phyloP scores from a whole-genome alignment of 2,888 invertebrate species.

The Drosophila meridiana region DNA sequence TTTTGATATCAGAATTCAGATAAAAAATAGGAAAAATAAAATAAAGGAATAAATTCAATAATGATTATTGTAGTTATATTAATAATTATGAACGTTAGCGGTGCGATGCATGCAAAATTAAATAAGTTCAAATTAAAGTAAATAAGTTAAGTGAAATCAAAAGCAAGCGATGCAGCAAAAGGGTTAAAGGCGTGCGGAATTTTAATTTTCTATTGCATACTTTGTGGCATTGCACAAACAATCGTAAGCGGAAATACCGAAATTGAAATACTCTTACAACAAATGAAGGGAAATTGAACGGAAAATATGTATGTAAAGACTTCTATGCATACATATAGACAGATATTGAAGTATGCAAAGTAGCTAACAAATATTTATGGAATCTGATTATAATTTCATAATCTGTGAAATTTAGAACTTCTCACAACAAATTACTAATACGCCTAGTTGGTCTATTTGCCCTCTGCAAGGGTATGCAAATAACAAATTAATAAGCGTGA shows the following conservation, averaged over 20 bases:
- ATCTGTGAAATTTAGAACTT: background rate
- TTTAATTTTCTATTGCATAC: constrained; percentile 47
- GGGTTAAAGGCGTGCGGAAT: constrained; percentile 59
- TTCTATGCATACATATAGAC: background rate
- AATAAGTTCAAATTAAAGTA: background rate
- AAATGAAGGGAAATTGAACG: background rate
- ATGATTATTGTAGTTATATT: constrained; percentile 1
- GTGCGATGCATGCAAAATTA: constrained; percentile 32
- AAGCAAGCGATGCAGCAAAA: constrained; percentile 31
- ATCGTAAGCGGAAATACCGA: constrained; percentile 19
- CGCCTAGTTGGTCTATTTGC: background rate
- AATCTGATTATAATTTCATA: background rate
- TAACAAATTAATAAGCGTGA: background rate
- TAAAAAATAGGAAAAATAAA: constrained; percentile 29
- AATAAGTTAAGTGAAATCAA: background rate
- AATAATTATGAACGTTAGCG: constrained; percentile 32
- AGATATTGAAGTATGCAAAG: background rate
- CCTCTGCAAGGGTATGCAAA: constrained; percentile 11
- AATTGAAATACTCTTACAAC: constrained; percentile 8
- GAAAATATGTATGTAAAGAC: background rate
- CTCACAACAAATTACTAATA: background rate
- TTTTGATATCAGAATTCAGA: constrained; percentile 70
- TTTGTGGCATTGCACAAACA: constrained; percentile 61
- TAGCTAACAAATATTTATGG: background rate
- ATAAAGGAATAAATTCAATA: constrained; percentile 13